Evolutionary conservation across 1,140 invertebrate species (phyloP), one percentile per base, ranked within the genome.

Genomic region (Chlorops oryzae): DNA sequence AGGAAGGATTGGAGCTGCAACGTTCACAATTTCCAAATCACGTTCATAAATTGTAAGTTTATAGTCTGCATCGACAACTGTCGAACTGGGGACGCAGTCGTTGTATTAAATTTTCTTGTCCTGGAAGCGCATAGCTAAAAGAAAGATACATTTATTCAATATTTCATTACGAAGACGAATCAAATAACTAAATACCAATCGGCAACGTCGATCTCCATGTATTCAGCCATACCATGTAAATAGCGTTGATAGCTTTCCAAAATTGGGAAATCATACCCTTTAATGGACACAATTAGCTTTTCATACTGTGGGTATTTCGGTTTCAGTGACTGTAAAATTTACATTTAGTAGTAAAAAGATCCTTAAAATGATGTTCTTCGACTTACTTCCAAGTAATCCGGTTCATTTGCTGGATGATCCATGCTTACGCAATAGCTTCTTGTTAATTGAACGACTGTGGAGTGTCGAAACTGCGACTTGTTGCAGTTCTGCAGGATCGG

Each of bases 221-320:
- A 74, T 59, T 83, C 78, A 24, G 86, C 82, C 55, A 88, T 70
- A 59, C 79, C 80, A 59, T 91, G 82, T 41, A 93, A 74, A 61
- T 85, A 85, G 59, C 78, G 81, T 68, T 88, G 88, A 65, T 82
- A 92, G 58, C 73, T 81, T 74, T 95, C 90, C 37, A 95, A 65
- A 9, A 88, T 59, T 10, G 86, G 78, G 74, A 80, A 95, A 66
- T 90, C 85, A 63, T 92, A 91, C 4, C 89, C 83, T 61, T 80
- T 87, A 21, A 94, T 73, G 75, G 87, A 83, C 27, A 95, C 75
- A 72, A 90, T 88, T 15, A 94, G 59, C 18, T 73, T 72, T 32
- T 85, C 79, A 74, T 87, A 85, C n/a, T 84, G 65, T 20, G 88
- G 87, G 52, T 81, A 76, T 63, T 84, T 80, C 1, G 82, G 76